phyloP scores from a whole-genome alignment of 2,797 vertebrate genomes.

The Gymnoscopelus braueri region DNA sequence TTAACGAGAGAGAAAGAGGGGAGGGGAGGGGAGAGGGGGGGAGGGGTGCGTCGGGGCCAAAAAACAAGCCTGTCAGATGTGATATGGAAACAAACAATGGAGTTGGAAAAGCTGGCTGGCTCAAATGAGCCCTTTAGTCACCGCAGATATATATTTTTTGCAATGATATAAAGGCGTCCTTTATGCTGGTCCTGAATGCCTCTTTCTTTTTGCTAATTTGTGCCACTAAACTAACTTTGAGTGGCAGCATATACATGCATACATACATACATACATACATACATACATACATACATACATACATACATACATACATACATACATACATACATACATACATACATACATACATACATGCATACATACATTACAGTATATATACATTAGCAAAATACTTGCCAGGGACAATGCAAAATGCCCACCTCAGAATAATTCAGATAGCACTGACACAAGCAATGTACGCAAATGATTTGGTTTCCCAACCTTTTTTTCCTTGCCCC shows the following conservation, averaged over 20 bases:
- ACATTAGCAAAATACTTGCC: too few species aligned
- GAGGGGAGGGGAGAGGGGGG: too few species aligned
- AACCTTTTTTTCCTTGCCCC: too few species aligned
- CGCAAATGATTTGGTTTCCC: too few species aligned
- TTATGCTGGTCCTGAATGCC: constrained; percentile 20
- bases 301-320: not conserved
- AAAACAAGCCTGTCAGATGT: constrained; percentile 64
- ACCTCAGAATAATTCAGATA: too few species aligned
- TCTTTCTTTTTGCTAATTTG: constrained; percentile 16
- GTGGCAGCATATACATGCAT: not conserved
- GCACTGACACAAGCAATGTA: too few species aligned
- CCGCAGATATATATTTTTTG: constrained; percentile 24
- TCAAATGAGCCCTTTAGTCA: constrained; percentile 56
- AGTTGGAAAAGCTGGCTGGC: constrained; percentile 32
- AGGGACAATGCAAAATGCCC: too few species aligned
- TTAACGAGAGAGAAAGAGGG: constrained; percentile 42
- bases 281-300: not conserved
- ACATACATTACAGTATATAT: too few species aligned
- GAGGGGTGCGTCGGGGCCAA: not conserved
- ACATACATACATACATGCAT: too few species aligned
- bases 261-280: not conserved
- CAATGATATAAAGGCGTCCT: constrained; percentile 32
- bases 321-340: too few species aligned
- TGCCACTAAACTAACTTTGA: constrained; percentile 32
- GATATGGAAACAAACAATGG: constrained; percentile 67